Evolutionary conservation across 2,113 vertebrate genomes (phyloP).

Genomic region (Zosterops lateralis): DNA sequence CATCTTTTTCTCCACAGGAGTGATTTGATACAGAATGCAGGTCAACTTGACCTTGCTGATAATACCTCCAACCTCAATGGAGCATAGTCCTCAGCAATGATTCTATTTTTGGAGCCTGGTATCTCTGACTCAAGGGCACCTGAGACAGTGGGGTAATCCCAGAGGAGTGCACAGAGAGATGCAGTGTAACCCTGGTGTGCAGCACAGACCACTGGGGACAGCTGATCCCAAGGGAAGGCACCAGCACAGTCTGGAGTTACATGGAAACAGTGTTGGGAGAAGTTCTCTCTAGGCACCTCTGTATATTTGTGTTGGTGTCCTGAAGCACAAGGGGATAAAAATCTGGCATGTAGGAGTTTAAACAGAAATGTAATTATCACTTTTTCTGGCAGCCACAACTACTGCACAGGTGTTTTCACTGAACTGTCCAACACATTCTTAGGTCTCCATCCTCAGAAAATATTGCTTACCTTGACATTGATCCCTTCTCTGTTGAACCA

Average conservation of each 20-base stretch:
- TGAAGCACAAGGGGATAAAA: not conserved
- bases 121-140: not conserved
- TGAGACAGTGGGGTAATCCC: not conserved
- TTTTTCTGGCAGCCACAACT: not conserved
- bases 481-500: not conserved
- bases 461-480: not conserved
- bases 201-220: not conserved
- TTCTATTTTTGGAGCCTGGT: not conserved
- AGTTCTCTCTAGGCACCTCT: not conserved
- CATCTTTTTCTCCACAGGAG: not conserved
- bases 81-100: not conserved
- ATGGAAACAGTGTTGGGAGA: not conserved
- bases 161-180: not conserved
- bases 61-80: not conserved
- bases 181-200: not conserved
- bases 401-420: not conserved
- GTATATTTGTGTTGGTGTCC: not conserved
- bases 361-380: not conserved
- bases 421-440: not conserved
- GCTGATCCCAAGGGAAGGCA: not conserved
- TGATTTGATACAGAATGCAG: not conserved
- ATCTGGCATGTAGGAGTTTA: not conserved
- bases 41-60: not conserved
- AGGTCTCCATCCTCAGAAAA: not conserved
- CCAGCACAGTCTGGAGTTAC: not conserved